Evolutionary conservation across 2,888 invertebrate genomes (phyloP).

Genomic region (Scaptomyza polygonia): DNA sequence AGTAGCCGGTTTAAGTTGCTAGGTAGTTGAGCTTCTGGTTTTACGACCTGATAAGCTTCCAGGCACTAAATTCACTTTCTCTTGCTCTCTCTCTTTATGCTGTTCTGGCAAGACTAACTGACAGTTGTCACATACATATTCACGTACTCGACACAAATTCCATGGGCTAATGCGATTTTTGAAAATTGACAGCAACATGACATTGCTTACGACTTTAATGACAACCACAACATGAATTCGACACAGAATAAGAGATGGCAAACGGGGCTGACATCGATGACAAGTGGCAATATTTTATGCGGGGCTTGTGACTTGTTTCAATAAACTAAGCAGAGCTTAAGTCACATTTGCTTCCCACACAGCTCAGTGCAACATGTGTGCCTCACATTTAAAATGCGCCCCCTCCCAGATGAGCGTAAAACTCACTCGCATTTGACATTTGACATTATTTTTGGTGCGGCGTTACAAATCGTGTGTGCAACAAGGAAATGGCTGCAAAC

Average conservation of each 20-base stretch:
- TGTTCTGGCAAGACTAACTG: neutral
- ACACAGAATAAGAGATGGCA: neutral
- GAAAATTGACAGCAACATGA: constrained; percentile 80
- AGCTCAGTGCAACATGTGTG: constrained; percentile 63
- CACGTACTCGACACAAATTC: constrained; percentile 28
- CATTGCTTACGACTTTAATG: constrained; percentile 77
- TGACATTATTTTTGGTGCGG: constrained; percentile 46
- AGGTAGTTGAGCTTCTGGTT: constrained; percentile 42
- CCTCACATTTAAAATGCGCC: constrained; percentile 52
- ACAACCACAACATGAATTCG: constrained; percentile 58
- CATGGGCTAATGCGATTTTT: constrained; percentile 69
- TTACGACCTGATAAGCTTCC: constrained; percentile 67
- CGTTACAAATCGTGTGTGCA: constrained; percentile 48
- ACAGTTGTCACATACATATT: constrained; percentile 26
- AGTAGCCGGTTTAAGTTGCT: constrained; percentile 2
- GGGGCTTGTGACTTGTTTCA: constrained; percentile 27
- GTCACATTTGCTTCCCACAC: constrained; percentile 45
- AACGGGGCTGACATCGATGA: constrained; percentile 48
- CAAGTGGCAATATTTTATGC: constrained; percentile 67
- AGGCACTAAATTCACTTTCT: constrained; percentile 40
- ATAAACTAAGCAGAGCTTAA: constrained; percentile 39
- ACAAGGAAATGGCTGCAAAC: constrained; percentile 8
- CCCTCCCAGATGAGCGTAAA: constrained; percentile 2
- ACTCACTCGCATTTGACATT: constrained; percentile 60
- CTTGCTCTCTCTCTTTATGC: neutral